These are phyloP conservation scores for Sebastes schlegelii DNA, from an alignment of 2,113 vertebrate species.

Conservation along the genomic window DNA sequence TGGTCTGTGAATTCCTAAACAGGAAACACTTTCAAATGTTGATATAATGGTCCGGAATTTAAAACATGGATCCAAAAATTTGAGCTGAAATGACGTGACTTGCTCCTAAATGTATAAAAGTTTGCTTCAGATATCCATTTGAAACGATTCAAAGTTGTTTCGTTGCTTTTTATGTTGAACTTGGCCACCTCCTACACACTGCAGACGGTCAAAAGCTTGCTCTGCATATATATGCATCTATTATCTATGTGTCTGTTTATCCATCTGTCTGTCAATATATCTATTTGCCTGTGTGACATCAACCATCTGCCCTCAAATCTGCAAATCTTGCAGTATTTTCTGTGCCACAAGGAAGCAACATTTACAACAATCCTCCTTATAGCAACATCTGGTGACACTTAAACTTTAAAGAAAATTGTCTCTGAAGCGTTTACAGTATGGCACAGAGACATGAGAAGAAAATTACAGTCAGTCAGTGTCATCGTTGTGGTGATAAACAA, in stretches of 20 bases:
- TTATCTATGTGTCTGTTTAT: constrained; percentile 25
- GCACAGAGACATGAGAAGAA: constrained; percentile 1
- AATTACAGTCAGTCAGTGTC: background rate
- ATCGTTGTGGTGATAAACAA: background rate
- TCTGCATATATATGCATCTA: constrained; percentile 19
- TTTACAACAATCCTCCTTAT: constrained; percentile 17
- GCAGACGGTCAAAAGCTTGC: background rate
- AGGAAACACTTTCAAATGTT: constrained; percentile 20
- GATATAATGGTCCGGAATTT: background rate
- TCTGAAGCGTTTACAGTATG: constrained; percentile 11
- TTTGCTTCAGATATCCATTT: background rate
- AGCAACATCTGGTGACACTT: constrained; percentile 52
- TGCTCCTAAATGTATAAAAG: background rate
- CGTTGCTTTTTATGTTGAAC: background rate
- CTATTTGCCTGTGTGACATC: constrained; percentile 37
- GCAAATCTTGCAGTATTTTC: constrained; percentile 8
- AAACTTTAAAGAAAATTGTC: too few species aligned
- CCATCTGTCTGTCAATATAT: constrained; percentile 55
- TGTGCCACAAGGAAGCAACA: constrained; percentile 34
- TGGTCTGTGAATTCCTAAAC: constrained; percentile 47
- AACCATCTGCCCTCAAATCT: constrained; percentile 63
- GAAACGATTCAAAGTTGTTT: background rate
- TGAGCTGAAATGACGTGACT: background rate
- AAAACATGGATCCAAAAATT: background rate
- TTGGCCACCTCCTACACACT: background rate